Conservation (phyloP, 2,888 invertebrate species). For the Ferdinandea cuprea region DNA sequence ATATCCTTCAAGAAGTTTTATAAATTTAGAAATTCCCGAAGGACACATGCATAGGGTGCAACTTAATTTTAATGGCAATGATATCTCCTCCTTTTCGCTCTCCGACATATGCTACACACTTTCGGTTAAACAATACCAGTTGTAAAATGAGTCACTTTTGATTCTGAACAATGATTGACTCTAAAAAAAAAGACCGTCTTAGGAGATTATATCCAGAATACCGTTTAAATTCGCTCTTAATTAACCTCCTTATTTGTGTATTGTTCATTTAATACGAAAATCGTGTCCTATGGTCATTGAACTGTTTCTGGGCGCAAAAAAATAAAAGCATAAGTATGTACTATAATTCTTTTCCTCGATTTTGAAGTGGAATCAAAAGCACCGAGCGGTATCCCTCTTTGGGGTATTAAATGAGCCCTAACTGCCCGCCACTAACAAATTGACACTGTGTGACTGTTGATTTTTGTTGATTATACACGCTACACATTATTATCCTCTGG, state of each 20-base stretch:
- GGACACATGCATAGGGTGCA: constrained; percentile 43
- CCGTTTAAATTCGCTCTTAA: constrained; percentile 59
- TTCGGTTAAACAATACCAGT: constrained; percentile 38
- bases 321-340: too few relatives aligned
- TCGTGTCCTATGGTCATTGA: constrained; percentile 65
- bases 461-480: constrained; percentile 55
- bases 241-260: constrained; percentile 62
- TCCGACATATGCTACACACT: constrained; percentile 52
- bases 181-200: constrained; percentile 50
- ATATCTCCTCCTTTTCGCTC: constrained; percentile 15
- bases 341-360: constrained; percentile 50
- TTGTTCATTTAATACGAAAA: constrained; percentile 43
- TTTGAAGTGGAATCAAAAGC: constrained; percentile 23
- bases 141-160: constrained; percentile 17
- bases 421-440: constrained; percentile 35
- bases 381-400: background rate
- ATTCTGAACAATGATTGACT: constrained; percentile 34
- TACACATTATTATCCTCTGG: constrained; percentile 24
- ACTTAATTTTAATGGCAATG: constrained; percentile 33
- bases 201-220: constrained; percentile 23
- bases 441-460: constrained; percentile 40
- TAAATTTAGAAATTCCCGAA: constrained; percentile 27
- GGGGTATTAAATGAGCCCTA: constrained; percentile 22
- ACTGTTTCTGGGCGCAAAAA: constrained; percentile 25
- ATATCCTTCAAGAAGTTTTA: constrained; percentile 47